Evolutionary conservation across 2,888 invertebrate genomes (phyloP).

Genomic region (Nymphalis polychloros): DNA sequence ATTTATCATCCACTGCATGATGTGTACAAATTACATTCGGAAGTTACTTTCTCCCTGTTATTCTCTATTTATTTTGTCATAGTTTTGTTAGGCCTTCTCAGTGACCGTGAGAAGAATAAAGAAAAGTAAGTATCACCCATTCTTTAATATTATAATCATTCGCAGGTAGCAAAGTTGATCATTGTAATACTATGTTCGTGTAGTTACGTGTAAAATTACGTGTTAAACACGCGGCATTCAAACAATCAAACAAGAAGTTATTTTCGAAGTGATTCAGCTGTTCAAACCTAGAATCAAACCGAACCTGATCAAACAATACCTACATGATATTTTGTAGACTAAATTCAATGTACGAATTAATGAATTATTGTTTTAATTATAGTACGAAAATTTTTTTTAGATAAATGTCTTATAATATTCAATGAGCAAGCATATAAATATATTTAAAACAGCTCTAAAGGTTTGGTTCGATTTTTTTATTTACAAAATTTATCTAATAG

Average conservation of each 20-base stretch:
- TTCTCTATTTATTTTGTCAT: constrained; percentile 82
- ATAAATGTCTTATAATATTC: no score
- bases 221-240: neutral
- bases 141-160: neutral
- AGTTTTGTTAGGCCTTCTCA: constrained; percentile 83
- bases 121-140: constrained; percentile 51
- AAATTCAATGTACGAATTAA: neutral
- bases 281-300: neutral
- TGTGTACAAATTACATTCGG: constrained; percentile 84
- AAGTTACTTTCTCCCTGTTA: constrained; percentile 86
- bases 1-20: constrained; percentile 91
- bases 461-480: no score
- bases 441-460: no score
- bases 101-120: constrained; percentile 54
- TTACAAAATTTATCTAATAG: no score
- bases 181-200: neutral
- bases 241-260: neutral
- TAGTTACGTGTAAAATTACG: neutral
- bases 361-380: neutral
- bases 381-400: no score
- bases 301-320: constrained; percentile 2
- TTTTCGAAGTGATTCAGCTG: neutral
- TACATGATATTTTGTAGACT: neutral
- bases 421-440: no score
- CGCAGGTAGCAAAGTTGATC: no score